These are phyloP conservation scores for Oxytorus armatus DNA, from an alignment of 2,888 invertebrate species.

Conservation along the genomic window DNA sequence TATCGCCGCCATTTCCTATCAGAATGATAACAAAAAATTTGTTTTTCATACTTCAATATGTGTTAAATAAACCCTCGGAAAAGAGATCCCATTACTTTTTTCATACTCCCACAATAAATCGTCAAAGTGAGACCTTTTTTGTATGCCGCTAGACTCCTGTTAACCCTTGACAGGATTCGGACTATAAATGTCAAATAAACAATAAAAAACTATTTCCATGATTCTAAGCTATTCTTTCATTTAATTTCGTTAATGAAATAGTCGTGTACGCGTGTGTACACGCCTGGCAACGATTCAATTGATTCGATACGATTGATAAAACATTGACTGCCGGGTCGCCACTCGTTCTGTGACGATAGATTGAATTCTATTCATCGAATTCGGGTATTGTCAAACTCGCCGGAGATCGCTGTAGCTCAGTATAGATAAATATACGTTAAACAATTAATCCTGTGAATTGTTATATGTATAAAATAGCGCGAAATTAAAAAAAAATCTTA, in stretches of 20 bases:
- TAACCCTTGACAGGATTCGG: too few species aligned
- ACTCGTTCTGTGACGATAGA: constrained; percentile 6
- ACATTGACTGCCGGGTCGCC: constrained; percentile 14
- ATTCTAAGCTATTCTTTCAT: background rate
- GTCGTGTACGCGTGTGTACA: background rate
- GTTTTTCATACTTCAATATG: too few species aligned
- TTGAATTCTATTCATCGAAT: constrained; percentile 48
- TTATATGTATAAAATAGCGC: too few species aligned
- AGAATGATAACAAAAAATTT: too few species aligned
- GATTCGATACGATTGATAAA: constrained; percentile 49
- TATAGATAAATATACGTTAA: background rate
- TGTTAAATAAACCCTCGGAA: too few species aligned
- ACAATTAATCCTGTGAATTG: background rate
- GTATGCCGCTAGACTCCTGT: too few species aligned
- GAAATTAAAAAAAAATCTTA: too few species aligned
- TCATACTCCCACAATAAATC: too few species aligned
- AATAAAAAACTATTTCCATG: background rate
- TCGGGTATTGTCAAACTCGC: constrained; percentile 2
- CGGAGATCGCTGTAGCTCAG: background rate
- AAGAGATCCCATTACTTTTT: too few species aligned
- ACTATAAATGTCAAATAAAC: too few species aligned
- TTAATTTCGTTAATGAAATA: constrained; percentile 36
- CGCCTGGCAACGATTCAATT: constrained; percentile 40
- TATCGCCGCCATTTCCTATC: too few species aligned
- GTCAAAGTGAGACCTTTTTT: too few species aligned